Conservation (phyloP, 2,888 invertebrate species). For the Melitaea athalia region DNA sequence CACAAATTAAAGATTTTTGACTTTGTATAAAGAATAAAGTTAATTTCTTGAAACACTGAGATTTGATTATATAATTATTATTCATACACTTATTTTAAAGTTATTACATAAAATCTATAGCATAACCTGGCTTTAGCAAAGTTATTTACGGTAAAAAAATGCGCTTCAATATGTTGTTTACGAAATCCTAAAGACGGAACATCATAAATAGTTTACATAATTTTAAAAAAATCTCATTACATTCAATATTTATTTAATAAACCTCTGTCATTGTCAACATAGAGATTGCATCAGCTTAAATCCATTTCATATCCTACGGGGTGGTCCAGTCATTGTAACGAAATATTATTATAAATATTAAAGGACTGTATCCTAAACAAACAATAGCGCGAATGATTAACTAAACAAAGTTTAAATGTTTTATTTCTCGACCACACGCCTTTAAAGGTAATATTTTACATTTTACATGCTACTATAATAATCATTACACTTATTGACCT, state of each 20-base stretch:
- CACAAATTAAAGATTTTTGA: too few relatives aligned
- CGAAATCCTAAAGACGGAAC: too few relatives aligned
- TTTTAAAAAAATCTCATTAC: too few relatives aligned
- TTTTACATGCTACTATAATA: neutral
- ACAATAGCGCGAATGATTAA: constrained; percentile 37
- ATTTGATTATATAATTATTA: too few relatives aligned
- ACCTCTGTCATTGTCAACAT: constrained; percentile 1
- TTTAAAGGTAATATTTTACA: neutral
- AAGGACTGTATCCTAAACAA: constrained; percentile 42
- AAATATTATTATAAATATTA: constrained; percentile 40
- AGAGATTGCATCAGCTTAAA: constrained; percentile 27
- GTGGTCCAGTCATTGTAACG: constrained; percentile 40
- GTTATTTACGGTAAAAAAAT: too few relatives aligned
- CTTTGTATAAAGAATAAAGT: too few relatives aligned
- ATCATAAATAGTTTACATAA: too few relatives aligned
- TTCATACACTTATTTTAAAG: too few relatives aligned
- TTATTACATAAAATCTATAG: too few relatives aligned
- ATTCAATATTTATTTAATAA: neutral
- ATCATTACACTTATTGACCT: neutral
- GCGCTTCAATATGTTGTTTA: too few relatives aligned
- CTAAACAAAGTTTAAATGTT: constrained; percentile 27
- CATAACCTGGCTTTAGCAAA: too few relatives aligned
- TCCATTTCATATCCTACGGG: constrained; percentile 30
- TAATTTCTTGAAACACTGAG: too few relatives aligned
- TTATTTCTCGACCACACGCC: constrained; percentile 1